These are phyloP conservation scores for Habrosyne pyritoides DNA, from an alignment of 2,888 invertebrate species.

Conservation along the genomic window DNA sequence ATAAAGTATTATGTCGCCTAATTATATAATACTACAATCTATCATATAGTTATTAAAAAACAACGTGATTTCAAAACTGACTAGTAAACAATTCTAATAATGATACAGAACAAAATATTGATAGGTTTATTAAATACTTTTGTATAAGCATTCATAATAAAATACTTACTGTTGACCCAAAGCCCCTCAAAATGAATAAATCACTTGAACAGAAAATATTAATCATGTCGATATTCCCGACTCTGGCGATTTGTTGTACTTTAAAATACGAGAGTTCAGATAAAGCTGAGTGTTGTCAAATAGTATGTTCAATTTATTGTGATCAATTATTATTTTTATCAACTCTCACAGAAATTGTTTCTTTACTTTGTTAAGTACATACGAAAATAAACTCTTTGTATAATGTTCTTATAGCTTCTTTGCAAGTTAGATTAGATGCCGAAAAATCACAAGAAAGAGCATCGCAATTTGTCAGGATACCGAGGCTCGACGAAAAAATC, in stretches of 20 bases:
- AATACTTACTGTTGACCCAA: constrained; percentile 16
- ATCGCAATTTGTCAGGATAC: constrained; percentile 7
- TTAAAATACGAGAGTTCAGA: constrained; percentile 19
- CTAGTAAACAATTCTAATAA: no score
- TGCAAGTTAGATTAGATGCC: constrained; percentile 1
- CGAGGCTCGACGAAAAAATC: not conserved
- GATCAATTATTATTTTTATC: not conserved
- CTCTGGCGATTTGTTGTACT: constrained; percentile 22
- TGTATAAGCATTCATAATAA: not conserved
- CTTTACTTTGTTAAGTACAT: not conserved
- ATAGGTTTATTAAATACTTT: no score
- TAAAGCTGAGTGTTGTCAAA: not conserved
- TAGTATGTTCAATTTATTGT: not conserved
- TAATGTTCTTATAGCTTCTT: constrained; percentile 2
- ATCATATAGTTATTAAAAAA: no score
- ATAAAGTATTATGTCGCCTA: no score
- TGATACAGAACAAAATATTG: no score
- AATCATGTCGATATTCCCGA: constrained; percentile 38
- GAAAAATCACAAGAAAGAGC: constrained; percentile 6
- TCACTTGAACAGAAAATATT: constrained; percentile 28
- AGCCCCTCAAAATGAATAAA: constrained; percentile 38
- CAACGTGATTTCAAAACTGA: no score
- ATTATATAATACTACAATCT: no score
- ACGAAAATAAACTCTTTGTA: constrained; percentile 5
- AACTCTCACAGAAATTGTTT: not conserved